These are phyloP conservation scores for Oscheius sp. DNA, from an alignment of 2,888 invertebrate genomes.

Conservation along the genomic window DNA sequence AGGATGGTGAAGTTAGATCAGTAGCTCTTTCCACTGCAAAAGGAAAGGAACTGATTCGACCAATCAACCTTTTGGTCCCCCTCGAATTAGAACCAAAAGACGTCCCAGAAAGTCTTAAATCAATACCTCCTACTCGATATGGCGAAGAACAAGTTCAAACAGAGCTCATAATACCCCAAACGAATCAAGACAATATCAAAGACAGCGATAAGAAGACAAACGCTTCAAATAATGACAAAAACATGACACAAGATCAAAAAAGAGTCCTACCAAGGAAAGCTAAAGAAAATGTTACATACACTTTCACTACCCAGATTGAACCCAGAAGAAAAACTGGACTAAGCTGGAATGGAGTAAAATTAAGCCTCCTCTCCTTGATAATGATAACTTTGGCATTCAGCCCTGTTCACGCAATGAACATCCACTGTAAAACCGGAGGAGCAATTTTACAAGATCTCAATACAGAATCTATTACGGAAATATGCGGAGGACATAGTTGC, in stretches of 20 bases:
- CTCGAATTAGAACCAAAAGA: background rate
- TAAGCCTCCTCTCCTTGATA: background rate
- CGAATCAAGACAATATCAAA: background rate
- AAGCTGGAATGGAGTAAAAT: background rate
- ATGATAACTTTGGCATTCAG: background rate
- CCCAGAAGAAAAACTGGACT: background rate
- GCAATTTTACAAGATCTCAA: background rate
- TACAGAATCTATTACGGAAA: background rate
- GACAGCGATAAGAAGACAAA: background rate
- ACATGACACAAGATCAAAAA: background rate
- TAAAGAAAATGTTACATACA: background rate
- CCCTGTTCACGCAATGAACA: background rate
- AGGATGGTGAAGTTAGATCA: background rate
- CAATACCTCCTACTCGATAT: background rate
- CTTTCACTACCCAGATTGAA: background rate
- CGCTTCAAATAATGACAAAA: background rate
- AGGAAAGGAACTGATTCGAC: background rate
- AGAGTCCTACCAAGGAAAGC: background rate
- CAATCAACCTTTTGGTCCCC: constrained; percentile 11
- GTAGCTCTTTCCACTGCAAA: background rate
- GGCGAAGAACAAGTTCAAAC: too few species aligned
- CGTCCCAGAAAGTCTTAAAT: background rate
- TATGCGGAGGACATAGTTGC: background rate
- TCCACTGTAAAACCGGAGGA: background rate
- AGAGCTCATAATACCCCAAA: background rate